Conservation (phyloP, 2,113 vertebrate species). For the Pleuronectes platessa region DNA sequence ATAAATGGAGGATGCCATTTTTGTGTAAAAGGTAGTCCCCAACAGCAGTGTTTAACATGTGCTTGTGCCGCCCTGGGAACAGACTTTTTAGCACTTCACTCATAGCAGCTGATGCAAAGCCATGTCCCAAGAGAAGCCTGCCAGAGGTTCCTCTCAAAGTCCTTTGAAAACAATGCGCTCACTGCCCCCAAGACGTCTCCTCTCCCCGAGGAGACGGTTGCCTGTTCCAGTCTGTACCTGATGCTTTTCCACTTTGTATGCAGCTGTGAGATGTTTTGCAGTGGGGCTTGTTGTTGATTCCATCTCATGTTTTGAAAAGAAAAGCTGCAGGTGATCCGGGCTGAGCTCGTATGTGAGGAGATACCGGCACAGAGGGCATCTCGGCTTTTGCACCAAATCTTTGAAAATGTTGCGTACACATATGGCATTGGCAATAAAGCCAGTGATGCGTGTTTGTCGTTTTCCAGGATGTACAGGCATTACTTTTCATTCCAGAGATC, state of each 20-base stretch:
- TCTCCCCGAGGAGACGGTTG: not conserved
- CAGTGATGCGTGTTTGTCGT: not conserved
- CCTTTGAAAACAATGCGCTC: not conserved
- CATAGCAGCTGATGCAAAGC: not conserved
- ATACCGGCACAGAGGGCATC: not conserved
- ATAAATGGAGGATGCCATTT: not conserved
- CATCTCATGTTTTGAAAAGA: not conserved
- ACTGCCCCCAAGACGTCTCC: not conserved
- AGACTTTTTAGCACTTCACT: constrained; percentile 5
- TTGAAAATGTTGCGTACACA: not conserved
- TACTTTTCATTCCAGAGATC: not conserved
- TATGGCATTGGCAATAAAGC: not conserved
- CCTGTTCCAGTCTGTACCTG: constrained; percentile 2
- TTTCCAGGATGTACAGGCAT: not conserved
- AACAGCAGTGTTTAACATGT: constrained; percentile 13
- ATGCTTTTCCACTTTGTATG: not conserved
- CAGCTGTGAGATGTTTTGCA: not conserved
- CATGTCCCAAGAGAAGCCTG: constrained; percentile 2
- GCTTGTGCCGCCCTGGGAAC: constrained; percentile 6
- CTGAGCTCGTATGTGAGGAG: not conserved
- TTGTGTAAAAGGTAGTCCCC: not conserved
- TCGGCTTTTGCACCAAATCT: not conserved
- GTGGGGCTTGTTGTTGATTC: not conserved
- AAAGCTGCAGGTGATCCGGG: not conserved
- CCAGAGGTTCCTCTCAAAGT: constrained; percentile 1